Evolutionary conservation across 2,888 invertebrate genomes (phyloP), one percentile per base, ranked within the genome.

Genomic region (Rhimphoctona megacephalus): DNA sequence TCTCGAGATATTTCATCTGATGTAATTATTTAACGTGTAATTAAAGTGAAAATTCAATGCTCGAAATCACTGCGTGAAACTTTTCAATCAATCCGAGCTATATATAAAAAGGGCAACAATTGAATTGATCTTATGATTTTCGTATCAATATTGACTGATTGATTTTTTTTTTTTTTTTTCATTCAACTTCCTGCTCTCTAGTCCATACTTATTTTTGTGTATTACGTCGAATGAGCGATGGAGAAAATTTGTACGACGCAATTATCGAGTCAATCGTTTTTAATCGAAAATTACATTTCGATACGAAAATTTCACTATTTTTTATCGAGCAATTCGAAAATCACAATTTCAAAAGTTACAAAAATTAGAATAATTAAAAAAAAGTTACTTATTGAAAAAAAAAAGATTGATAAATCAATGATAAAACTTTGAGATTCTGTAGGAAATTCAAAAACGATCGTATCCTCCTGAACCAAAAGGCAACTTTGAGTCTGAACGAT

Each of bases 1-100:
- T 61, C 61, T 66, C 39, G 54, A 67, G 67, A 78, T 54, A 67
- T 77, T 67, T 46, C 33, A 77, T 77, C 46, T 30, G 30, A 25
- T 17, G 66, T 67, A 36, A 46, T 66, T 77, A 77, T 66, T 49
- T 66, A 36, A 49, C 49, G 36, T 22, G 52, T 77, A 66, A 77
- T 77, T 49, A 52, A 67, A 66, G 66, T 36, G 52, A 67, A 52
- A 49, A 66, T 22, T 66, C 30, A 36, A 77, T 49, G 66, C 49
- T 77, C 49, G 33, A 70, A 30, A 61, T 61, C 57, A 54, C 30
- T 36, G 33, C n/a, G n/a, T 49, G 54, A 52, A 52, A 73, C 73
- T 73, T 73, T 73, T 73, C 52, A 19, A 72, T 46, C 33, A 33
- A 36, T 39, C n/a, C 9, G 14, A 74, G 3, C 19, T n/a, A 36